A percentile compares a stretch with the other conserved stretches of the same genome.
These are phyloP conservation scores for Daphoenositta chrysoptera DNA, from an alignment of 2,113 vertebrate genomes.

Conservation along the genomic window DNA sequence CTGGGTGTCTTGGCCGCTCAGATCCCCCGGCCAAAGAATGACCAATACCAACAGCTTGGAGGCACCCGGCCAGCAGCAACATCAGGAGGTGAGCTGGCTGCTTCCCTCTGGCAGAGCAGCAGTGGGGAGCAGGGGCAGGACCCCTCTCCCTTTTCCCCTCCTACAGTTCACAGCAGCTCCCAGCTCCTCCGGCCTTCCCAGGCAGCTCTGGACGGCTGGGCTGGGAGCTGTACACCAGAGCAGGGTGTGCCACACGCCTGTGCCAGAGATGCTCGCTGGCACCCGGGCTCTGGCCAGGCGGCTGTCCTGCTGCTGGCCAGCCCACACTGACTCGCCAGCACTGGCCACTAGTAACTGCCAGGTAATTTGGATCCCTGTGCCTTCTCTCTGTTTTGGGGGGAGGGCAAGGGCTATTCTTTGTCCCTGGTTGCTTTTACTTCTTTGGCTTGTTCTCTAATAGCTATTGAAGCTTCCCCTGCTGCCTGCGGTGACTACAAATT, in stretches of 20 bases:
- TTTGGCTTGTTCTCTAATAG: conserved; percentile 37
- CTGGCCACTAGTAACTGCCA: background rate
- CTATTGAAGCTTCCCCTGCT: conserved; percentile 38
- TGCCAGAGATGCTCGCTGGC: background rate
- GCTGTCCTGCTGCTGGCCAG: background rate
- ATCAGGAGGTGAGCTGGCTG: background rate
- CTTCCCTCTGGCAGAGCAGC: background rate
- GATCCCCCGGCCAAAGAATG: background rate
- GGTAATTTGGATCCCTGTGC: background rate
- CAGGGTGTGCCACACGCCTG: conserved; percentile 16
- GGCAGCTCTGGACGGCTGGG: background rate
- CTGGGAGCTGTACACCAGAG: background rate
- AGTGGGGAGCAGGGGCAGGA: background rate
- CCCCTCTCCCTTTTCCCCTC: background rate
- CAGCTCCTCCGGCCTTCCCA: background rate
- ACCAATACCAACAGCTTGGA: background rate
- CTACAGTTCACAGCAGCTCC: rapidly evolving
- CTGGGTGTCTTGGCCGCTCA: background rate
- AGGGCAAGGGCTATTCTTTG: conserved; percentile 1
- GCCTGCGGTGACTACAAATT: conserved; percentile 40
- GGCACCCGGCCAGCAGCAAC: rapidly evolving
- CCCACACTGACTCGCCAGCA: background rate
- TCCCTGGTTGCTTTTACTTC: conserved; percentile 40
- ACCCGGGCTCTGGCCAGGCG: background rate
- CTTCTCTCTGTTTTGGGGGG: background rate